Conservation (phyloP, 2,797 vertebrate genomes). For the Myotis pilosus region DNA sequence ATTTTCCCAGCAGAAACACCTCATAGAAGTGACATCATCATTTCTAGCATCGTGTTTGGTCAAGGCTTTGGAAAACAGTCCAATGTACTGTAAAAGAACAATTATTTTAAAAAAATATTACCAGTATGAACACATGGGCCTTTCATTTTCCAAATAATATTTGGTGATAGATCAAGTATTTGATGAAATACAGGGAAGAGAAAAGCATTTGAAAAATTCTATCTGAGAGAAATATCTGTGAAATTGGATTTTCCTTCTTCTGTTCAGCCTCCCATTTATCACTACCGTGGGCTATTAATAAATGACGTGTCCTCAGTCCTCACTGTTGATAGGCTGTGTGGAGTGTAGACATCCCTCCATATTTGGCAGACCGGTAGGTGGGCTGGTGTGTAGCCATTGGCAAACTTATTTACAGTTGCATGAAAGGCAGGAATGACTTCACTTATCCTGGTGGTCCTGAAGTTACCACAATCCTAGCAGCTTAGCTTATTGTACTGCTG, state of each 20-base stretch:
- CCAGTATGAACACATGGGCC: not conserved
- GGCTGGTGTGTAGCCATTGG: not conserved
- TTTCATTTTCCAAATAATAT: slow-evolving; percentile 35
- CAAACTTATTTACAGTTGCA: not conserved
- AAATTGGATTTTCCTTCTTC: slow-evolving; percentile 23
- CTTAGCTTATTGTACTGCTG: not conserved
- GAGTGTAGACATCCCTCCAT: not conserved
- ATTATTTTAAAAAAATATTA: not conserved
- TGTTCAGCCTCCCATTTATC: not conserved
- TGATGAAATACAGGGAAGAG: not conserved
- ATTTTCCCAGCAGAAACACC: slow-evolving; percentile 44
- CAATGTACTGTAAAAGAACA: not conserved
- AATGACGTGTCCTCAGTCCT: not conserved
- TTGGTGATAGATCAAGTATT: not conserved
- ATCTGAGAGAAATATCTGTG: not conserved
- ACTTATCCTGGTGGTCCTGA: not conserved
- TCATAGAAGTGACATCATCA: slow-evolving; percentile 4
- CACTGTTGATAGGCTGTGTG: not conserved
- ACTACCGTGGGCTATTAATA: not conserved
- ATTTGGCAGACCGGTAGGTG: not conserved
- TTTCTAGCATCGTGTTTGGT: not conserved
- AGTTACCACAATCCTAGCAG: not conserved
- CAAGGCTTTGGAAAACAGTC: slow-evolving; percentile 22
- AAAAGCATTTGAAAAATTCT: slow-evolving; percentile 12
- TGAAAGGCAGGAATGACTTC: not conserved